phyloP scores from a whole-genome alignment of 1,140 invertebrate genomes.

The Apocrypta bakeri region DNA sequence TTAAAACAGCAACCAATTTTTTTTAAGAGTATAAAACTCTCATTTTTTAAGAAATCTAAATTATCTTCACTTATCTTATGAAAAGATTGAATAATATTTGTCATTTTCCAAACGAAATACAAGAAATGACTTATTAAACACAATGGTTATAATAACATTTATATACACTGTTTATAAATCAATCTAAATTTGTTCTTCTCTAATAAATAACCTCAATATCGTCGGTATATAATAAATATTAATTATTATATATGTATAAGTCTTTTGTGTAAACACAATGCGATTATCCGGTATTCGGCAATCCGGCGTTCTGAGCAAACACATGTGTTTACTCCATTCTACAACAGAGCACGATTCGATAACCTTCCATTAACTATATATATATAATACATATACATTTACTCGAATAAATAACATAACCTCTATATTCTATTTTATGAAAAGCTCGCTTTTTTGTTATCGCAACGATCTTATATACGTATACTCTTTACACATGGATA shows the following conservation, averaged over 20 bases:
- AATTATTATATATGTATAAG: no score
- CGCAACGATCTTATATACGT: no score
- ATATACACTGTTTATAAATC: neutral
- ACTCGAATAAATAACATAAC: neutral
- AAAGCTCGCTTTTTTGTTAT: neutral
- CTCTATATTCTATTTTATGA: neutral
- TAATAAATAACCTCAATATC: no score
- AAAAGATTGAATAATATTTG: neutral
- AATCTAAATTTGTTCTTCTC: no score
- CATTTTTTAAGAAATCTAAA: conserved; percentile 14
- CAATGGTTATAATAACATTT: neutral
- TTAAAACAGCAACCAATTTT: conserved; percentile 73
- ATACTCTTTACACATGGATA: conserved; percentile 46
- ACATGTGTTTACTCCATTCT: no score
- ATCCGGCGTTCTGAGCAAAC: no score
- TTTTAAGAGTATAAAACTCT: conserved; percentile 68
- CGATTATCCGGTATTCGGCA: no score
- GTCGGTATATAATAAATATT: no score
- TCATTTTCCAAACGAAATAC: neutral
- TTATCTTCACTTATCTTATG: neutral
- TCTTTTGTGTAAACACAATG: no score
- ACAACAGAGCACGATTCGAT: no score
- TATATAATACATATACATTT: neutral
- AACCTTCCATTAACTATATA: no score
- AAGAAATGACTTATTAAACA: neutral